Base-by-base conservation (phyloP, 37 sponge, comb jelly and placozoan species). In the Beroe ovata region DNA sequence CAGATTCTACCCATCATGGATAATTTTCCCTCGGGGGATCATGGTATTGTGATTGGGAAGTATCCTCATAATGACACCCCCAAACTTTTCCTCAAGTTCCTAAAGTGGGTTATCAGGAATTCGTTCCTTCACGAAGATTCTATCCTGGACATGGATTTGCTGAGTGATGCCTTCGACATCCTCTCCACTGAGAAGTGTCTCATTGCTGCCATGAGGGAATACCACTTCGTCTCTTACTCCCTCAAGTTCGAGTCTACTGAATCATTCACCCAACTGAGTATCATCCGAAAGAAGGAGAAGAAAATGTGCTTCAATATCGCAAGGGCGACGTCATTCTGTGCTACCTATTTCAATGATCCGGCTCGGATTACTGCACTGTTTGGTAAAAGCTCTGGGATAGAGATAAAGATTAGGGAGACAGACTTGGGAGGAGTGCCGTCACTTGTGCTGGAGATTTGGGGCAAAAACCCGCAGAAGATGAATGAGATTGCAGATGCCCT, bases 291-390 rank as follows among this genome's bases (percentile, higher is more conserved):
- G 38, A 77, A 42, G 0, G 84, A 77, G 35, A 77, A 77, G 84
- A 77, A 77, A 29, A 77, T 14, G 41, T 77, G 84, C 54, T 77
- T 42, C 84, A 77, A 39, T 29, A 77, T 77, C 26, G 84, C 84
- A 16, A 38, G 54, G 25, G 84, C 84, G 4, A 77, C 84, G 1
- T 77, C 84, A 42, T 77, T 77, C 84, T 77, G 84, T 20, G 20
- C 42, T 23, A 77, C 47, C 54, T 77, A 21, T 54, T 77, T 77
- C 28, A 69, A 34, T 14, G 38, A 77, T 28, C 26, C 35, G 23
- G 19, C 38, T 38, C 18, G 8, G 32, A 42, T 40, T 18, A n/a
- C 41, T 20, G 22, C 26, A 0, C 19, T 36, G 6, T 39, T 40
- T 22, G 84, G n/a, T 1, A 77, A 33, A n/a, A 54, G 84, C 84